These are phyloP conservation scores for Laticauda colubrina DNA, from an alignment of 2,113 vertebrate species.

Conservation along the genomic window DNA sequence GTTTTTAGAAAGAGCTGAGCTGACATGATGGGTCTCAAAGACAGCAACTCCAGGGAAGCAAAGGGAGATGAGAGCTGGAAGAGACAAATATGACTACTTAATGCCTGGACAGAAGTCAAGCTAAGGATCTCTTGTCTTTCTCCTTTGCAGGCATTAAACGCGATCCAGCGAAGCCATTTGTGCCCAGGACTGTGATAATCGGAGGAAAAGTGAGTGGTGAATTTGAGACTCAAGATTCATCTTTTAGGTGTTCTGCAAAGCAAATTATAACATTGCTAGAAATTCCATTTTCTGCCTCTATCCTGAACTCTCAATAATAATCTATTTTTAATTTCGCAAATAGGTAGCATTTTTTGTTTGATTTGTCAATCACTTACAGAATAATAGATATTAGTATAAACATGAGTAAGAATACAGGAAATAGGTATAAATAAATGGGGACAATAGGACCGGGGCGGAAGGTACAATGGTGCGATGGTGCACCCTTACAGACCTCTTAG, in stretches of 20 bases:
- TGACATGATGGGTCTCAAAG: neutral
- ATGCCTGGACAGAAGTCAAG: neutral
- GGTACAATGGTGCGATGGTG: too few relatives aligned
- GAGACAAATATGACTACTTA: neutral
- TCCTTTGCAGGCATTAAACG: slow-evolving; percentile 81
- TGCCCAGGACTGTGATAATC: slow-evolving; percentile 92
- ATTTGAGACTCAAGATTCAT: neutral
- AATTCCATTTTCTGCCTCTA: neutral
- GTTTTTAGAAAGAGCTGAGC: neutral
- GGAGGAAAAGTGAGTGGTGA: slow-evolving; percentile 85
- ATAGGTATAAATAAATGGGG: too few relatives aligned
- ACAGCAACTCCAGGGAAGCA: neutral
- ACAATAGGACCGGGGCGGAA: too few relatives aligned
- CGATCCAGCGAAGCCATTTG: slow-evolving; percentile 79
- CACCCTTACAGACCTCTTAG: too few relatives aligned
- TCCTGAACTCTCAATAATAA: neutral
- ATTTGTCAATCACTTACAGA: too few relatives aligned
- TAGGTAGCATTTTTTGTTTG: neutral
- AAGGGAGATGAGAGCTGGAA: neutral
- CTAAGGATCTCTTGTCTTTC: neutral
- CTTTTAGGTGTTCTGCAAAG: neutral
- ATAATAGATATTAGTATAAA: too few relatives aligned
- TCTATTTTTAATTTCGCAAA: neutral
- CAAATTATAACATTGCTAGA: neutral
- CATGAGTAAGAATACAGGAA: too few relatives aligned